Evolutionary conservation across 2,888 invertebrate genomes (phyloP), one percentile per base, ranked within the genome.

Genomic region (Aromia moschata): DNA sequence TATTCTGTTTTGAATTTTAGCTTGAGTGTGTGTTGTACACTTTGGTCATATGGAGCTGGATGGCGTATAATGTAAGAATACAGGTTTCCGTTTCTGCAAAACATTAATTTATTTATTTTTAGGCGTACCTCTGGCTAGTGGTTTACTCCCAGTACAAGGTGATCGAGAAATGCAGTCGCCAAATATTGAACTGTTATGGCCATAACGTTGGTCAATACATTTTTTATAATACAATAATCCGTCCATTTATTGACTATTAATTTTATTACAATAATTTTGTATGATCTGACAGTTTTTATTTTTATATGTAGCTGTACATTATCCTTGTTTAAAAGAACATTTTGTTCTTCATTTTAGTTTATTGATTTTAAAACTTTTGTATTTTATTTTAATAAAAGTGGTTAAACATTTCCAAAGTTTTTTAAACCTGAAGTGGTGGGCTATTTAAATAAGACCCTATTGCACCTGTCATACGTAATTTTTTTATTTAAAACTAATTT

Each of bases 81-180:
- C 14, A 17, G 14, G n/a, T 2, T 9, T 49, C 36, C 20, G 30
- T 45, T n/a, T n/a, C 40, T 14, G 14, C 37, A 2, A 11, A 20
- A 30, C 30, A 16, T 37, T 11, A 41, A 12, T 46, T 14, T 59
- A 30, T 10, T 14, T 30, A 7, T 41, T 41, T 87, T 60, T 82
- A 94, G 94, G 85, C 91, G 15, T 94, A 95, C 75, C 94, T 93
- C 76, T 92, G 93, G 89, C 79, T 94, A 16, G 93, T 92, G 60
- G 93, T 95, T 0, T 87, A 89, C 68, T 93, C 94, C 0, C 91
- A 93, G 72, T 95, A 93, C 77, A 90, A 91, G 83, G 84, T 92
- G 52, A 89, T 93, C 73, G 84, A 90, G 70, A 89, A 66, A 84
- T 91, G 81, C 94, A 95, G 76, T 92, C 93, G 52, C 94, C 94